Evolutionary conservation across 2,888 invertebrate genomes (phyloP).

Genomic region (Pogonocherus hispidulus): DNA sequence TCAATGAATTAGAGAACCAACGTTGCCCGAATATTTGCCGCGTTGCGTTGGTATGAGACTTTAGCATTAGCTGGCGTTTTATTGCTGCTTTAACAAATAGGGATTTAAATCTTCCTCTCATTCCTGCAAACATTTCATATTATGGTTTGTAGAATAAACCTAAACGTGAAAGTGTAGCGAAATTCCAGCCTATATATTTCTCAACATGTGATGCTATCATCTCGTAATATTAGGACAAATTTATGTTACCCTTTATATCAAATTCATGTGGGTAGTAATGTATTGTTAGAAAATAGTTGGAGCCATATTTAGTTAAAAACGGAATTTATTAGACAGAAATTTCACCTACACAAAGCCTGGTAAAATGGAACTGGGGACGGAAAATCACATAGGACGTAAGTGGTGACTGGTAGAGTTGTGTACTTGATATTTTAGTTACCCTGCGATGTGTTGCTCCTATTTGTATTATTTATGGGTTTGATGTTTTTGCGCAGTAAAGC

Average conservation of each 20-base stretch:
- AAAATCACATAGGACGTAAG: not conserved
- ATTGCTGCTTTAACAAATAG: too few species aligned
- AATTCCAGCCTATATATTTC: not conserved
- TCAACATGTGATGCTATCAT: not conserved
- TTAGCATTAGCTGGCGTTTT: too few species aligned
- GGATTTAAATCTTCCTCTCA: too few species aligned
- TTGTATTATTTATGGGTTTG: too few species aligned
- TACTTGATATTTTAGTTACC: not conserved
- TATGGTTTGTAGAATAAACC: too few species aligned
- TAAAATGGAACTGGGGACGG: not conserved
- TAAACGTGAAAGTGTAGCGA: too few species aligned
- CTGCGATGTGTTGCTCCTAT: too few species aligned
- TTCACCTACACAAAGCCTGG: not conserved
- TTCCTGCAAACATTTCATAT: too few species aligned
- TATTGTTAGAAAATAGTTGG: not conserved
- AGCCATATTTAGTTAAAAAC: not conserved
- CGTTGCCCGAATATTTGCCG: too few species aligned
- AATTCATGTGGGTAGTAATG: not conserved
- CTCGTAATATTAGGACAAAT: not conserved
- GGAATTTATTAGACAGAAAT: not conserved
- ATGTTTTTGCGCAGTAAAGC: too few species aligned
- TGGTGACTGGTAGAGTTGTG: not conserved
- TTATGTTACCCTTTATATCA: not conserved
- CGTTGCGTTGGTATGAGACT: too few species aligned
- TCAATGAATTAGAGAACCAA: too few species aligned